Base-by-base conservation (phyloP, 2,797 vertebrate species). In the Pangasius mekongensis region DNA sequence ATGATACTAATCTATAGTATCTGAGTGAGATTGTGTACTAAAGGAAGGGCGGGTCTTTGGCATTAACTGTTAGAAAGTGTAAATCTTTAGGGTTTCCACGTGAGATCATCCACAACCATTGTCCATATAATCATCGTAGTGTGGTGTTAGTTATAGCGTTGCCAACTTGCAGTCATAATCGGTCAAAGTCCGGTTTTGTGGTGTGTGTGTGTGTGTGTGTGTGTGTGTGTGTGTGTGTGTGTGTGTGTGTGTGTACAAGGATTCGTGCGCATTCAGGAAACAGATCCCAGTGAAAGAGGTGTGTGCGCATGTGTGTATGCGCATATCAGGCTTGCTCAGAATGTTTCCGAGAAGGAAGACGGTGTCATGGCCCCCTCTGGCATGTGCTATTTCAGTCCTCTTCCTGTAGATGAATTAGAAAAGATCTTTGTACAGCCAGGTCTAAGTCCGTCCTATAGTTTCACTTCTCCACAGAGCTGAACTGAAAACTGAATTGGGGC, bases 291-390 rank as follows among this genome's bases (percentile, higher is more conserved):
- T 86, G 66, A 58, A 80, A 74, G 54, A 56, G 5, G 84, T 54
- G 71, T 88, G 80, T 81, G 27, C 39, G 52, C 43, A 43, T 58
- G 80, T 86, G 69, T 66, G 87, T 74, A 52, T 52, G 58, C 16
- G 43, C n/a, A 60, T 69, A 54, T 54, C 16, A 52, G 83, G 30
- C 86, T 73, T 24, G 64, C 88, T 87, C 81, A 87, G 62, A 87
- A 83, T 20, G 80, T 84, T 90, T 91, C 82, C 56, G 36, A 83
- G 86, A 89, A 87, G 83, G 87, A 88, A 85, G 83, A 85, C 81
- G 27, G 49, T 85, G 67, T 87, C 67, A 64, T 13, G 56, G 67
- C 78, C 66, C 56, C 67, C 58, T 69, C 56, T 87, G 81, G 85
- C 58, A 77, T 80, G 67, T 14, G 30, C 86, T 88, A 89, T 90